Base-by-base conservation (phyloP, 2,797 vertebrate genomes). In the Typhlichthys eigenmanni region DNA sequence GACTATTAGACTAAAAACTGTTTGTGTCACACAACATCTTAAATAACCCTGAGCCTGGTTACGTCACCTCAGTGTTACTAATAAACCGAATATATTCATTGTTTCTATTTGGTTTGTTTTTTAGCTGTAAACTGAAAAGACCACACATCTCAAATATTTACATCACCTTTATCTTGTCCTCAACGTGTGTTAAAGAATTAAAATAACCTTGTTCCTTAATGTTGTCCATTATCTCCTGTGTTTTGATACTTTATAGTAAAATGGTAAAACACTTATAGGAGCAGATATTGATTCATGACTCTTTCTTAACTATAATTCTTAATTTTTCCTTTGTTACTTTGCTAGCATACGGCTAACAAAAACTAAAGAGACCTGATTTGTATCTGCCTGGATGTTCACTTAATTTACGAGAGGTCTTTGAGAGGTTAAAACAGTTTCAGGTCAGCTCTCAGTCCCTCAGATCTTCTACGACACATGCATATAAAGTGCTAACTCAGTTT, bases 1-100 rank as follows among this genome's bases (percentile, higher is more conserved):
- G 19, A 14, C 71, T 74, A 77, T 79, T 75, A 77, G 43, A 24
- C 16, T 47, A 34, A 63, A 16, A 76, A 48, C 67, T 3, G 0
- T 64, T 75, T 65, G 13, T 58, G 43, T 59, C 56, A 68, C 45
- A 11, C 60, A 67, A 62, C 50, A 61, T 57, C 43, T 65, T 16
- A 38, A 13, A 64, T 51, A 55, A 14, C 13, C 56, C 45, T 13
- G 48, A 46, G 48, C 50, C 51, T 60, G 24, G 24, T 71, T 66
- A 55, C 47, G 34, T 76, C 63, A 70, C 60, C 47, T 57, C 60
- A 52, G 4, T 19, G 48, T 11, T 0, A 50, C 16, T 29, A 52
- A 46, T 65, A 64, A n/a, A 1, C 2, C 12, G 32, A 29, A 11
- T 43, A n/a, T 59, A 32, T 43, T 47, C 14, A 47, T 24, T 2